Conservation (phyloP, 2,888 invertebrate genomes). For the Therioaphis trifolii region DNA sequence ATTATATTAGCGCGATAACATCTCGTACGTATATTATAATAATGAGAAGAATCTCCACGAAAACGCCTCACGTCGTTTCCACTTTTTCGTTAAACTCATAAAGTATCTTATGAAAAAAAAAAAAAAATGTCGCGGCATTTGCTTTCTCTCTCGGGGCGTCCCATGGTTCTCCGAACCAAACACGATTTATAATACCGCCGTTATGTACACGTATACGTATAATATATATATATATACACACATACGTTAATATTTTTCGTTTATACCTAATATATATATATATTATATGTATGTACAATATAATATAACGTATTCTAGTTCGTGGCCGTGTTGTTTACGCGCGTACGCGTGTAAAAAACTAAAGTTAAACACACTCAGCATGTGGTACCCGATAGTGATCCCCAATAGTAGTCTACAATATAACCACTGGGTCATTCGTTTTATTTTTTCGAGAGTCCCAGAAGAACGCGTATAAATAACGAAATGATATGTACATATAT, state of each 20-base stretch:
- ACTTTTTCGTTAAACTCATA: constrained; percentile 17
- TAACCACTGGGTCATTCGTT: constrained; percentile 55
- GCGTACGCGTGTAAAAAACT: background rate
- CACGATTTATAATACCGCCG: constrained; percentile 39
- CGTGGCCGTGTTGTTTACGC: constrained; percentile 46
- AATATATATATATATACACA: too few species aligned
- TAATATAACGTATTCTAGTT: constrained; percentile 48
- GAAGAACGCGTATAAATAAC: constrained; percentile 29
- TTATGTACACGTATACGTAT: too few species aligned
- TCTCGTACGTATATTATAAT: too few species aligned
- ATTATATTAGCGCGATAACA: background rate
- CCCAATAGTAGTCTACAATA: constrained; percentile 41
- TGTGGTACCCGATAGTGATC: constrained; percentile 54
- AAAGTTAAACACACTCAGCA: constrained; percentile 54
- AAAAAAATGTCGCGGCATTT: constrained; percentile 53
- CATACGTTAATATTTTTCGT: constrained; percentile 37
- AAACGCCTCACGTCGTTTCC: background rate
- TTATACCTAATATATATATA: too few species aligned
- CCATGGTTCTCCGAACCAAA: constrained; percentile 38
- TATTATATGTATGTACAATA: too few species aligned
- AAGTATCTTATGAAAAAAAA: background rate
- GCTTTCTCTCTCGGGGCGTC: constrained; percentile 40
- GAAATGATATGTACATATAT: too few species aligned
- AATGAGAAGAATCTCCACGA: too few species aligned
- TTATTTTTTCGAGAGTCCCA: background rate